Percentiles rank a stretch among this genome's conserved stretches.
Evolutionary conservation across 2,888 invertebrate species (phyloP).

Genomic region (Rhagophthalmus giganteus): DNA sequence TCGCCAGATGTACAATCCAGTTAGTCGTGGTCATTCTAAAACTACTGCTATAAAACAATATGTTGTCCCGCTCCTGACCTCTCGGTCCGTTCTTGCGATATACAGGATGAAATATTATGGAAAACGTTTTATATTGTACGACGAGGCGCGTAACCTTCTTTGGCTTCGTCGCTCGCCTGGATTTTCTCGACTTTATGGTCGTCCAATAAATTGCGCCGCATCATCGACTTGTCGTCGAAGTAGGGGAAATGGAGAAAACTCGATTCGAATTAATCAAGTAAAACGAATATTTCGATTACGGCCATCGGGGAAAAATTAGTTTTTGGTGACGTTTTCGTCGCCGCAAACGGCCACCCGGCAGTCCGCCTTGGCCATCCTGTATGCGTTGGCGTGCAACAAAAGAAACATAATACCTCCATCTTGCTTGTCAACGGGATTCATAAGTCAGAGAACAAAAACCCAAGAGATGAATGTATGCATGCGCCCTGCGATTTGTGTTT

Average conservation of each 20-base stretch:
- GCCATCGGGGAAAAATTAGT: too few relatives aligned
- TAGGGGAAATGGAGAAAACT: too few relatives aligned
- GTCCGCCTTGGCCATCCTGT: too few relatives aligned
- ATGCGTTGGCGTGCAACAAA: slow-evolving; percentile 15
- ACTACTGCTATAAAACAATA: slow-evolving; percentile 31
- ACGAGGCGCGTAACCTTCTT: not conserved
- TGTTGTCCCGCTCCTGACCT: slow-evolving; percentile 23
- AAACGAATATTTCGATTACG: too few relatives aligned
- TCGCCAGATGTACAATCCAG: slow-evolving; percentile 42
- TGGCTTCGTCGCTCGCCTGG: not conserved
- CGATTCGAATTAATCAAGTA: too few relatives aligned
- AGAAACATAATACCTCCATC: slow-evolving; percentile 31
- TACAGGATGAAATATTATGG: slow-evolving; percentile 11
- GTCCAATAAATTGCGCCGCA: too few relatives aligned
- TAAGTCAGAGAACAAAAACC: slow-evolving; percentile 51
- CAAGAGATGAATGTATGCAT: slow-evolving; percentile 52
- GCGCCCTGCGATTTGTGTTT: slow-evolving; percentile 54
- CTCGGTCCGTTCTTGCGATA: slow-evolving; percentile 8
- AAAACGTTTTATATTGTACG: not conserved
- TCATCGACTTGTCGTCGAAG: too few relatives aligned
- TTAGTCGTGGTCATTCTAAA: slow-evolving; percentile 32
- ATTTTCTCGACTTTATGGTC: too few relatives aligned
- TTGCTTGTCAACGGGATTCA: slow-evolving; percentile 42
- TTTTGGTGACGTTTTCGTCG: too few relatives aligned
- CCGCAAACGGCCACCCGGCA: too few relatives aligned